A percentile compares a stretch with the other conserved stretches of the same genome.
These are phyloP conservation scores for Drosophila truncata DNA, from an alignment of 1,140 invertebrate species.

Conservation along the genomic window DNA sequence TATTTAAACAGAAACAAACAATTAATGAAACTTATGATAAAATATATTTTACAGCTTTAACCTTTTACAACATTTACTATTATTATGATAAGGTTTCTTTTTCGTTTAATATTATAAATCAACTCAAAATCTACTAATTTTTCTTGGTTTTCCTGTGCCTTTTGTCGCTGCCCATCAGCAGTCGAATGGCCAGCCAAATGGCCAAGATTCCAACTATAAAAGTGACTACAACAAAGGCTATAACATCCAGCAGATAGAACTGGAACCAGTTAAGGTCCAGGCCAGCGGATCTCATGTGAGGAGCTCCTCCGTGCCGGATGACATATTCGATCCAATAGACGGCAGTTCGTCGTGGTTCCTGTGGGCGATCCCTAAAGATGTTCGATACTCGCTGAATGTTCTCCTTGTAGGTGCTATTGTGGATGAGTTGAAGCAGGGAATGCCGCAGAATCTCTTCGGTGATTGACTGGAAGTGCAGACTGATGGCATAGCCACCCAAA, in stretches of 20 bases:
- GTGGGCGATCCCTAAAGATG: conserved; percentile 87
- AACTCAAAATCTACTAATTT: too few relatives aligned
- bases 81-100: too few relatives aligned
- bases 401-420: conserved; percentile 84
- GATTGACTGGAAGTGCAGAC: conserved; percentile 74
- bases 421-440: conserved; percentile 85
- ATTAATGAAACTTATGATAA: too few relatives aligned
- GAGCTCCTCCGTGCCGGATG: conserved; percentile 87
- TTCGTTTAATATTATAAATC: too few relatives aligned
- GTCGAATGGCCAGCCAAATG: conserved; percentile 27
- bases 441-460: conserved; percentile 78
- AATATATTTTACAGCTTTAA: too few relatives aligned
- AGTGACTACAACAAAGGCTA: conserved; percentile 35
- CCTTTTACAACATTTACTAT: too few relatives aligned
- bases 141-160: conserved; percentile 25
- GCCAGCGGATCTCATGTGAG: conserved; percentile 87
- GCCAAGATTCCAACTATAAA: not conserved
- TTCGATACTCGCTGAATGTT: conserved; percentile 84
- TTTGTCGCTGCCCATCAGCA: conserved; percentile 28
- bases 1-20: too few relatives aligned
- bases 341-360: conserved; percentile 86
- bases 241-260: conserved; percentile 88
- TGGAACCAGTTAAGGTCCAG: conserved; percentile 87
- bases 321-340: conserved; percentile 89
- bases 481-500: conserved; percentile 74